phyloP scores from a whole-genome alignment of 2,797 vertebrate species.

The Paratrypauchen microcephalus region DNA sequence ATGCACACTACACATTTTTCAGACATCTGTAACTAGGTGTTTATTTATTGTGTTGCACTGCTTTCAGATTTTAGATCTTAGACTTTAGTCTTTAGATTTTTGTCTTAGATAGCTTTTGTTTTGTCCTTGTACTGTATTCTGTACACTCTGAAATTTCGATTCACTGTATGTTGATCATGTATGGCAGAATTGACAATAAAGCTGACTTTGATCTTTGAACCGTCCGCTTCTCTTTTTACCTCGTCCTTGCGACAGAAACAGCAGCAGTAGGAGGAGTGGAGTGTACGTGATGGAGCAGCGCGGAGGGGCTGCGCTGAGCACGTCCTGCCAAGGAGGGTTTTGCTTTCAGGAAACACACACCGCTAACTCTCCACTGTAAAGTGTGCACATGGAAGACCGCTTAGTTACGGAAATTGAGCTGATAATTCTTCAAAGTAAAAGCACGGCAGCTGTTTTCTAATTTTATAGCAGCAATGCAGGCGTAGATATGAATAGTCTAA shows the following conservation, averaged over 20 bases:
- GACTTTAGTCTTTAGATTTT: no score
- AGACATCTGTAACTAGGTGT: no score
- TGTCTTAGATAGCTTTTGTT: no score
- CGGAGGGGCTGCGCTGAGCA: slow-evolving; percentile 36
- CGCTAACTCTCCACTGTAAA: slow-evolving; percentile 39
- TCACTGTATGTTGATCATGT: no score
- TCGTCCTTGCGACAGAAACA: slow-evolving; percentile 38
- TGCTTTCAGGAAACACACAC: slow-evolving; percentile 61
- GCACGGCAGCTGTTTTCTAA: no score
- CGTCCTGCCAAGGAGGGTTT: slow-evolving; percentile 44
- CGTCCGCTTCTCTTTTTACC: slow-evolving; percentile 21
- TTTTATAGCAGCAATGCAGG: background rate
- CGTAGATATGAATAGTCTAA: background rate
- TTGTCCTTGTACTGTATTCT: no score
- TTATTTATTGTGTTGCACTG: no score
- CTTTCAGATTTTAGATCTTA: no score
- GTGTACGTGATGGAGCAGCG: slow-evolving; percentile 13
- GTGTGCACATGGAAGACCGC: background rate
- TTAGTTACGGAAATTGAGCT: slow-evolving; percentile 3
- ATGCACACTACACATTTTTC: no score
- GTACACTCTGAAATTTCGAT: no score
- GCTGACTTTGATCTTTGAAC: no score
- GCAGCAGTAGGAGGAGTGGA: slow-evolving; percentile 35
- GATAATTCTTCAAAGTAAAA: slow-evolving; percentile 19
- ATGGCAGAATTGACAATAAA: no score